Percentiles rank a stretch among this genome's conserved stretches.
phyloP scores from a whole-genome alignment of 1,140 invertebrate genomes.

The Tetraneura akinire region DNA sequence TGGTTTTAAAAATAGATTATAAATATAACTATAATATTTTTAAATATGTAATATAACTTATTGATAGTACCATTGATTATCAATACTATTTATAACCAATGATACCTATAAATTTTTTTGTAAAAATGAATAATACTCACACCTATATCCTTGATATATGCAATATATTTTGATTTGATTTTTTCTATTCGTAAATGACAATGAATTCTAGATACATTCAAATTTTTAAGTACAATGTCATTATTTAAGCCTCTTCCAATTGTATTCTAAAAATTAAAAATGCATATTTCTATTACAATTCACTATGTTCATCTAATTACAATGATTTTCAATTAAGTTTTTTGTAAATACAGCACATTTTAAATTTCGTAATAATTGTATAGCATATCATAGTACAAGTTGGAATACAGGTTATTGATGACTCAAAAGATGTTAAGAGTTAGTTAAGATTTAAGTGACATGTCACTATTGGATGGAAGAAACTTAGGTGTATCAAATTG shows the following conservation, averaged over 20 bases:
- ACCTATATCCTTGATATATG: conserved; percentile 36
- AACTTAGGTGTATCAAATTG: no score
- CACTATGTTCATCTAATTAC: no score
- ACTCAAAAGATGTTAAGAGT: no score
- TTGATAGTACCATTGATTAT: no score
- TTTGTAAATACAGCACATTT: neutral
- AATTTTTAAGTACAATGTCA: conserved; percentile 40
- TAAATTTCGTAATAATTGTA: neutral
- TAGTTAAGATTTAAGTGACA: no score
- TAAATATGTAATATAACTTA: no score
- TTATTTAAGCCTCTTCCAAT: conserved; percentile 44
- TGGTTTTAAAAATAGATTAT: no score
- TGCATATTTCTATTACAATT: neutral
- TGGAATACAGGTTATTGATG: neutral
- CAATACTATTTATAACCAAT: no score
- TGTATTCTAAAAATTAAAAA: conserved; percentile 38
- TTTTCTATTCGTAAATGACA: conserved; percentile 36
- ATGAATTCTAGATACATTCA: conserved; percentile 39
- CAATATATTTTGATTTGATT: conserved; percentile 22
- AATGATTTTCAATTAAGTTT: neutral
- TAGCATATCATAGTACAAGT: neutral
- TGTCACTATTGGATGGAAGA: no score
- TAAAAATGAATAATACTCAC: conserved; percentile 18
- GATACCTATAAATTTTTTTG: neutral
- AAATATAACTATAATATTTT: no score